Base-by-base conservation (phyloP, 1,140 invertebrate species). In the Periplaneta americana region DNA sequence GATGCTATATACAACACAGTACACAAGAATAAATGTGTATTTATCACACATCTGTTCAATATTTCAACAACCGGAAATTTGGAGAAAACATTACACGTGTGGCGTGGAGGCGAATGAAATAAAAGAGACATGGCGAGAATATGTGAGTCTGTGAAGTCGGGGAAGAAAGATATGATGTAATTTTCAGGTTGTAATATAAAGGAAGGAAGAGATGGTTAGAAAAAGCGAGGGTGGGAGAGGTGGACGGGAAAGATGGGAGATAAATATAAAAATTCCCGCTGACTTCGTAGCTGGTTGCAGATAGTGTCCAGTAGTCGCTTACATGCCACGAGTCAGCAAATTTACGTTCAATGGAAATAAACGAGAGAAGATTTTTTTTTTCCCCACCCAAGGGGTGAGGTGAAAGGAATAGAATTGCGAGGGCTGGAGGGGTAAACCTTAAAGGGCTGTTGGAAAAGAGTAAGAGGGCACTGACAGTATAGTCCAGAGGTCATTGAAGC, bases 251-350 rank as follows among this genome's bases (percentile, higher is more conserved):
- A 36, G 78, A 79, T 34, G 35, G 78, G 37, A 79, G 78, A 79
- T 79, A 79, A 79, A 79, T 79, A 79, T 79, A 79, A 79, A 79
- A 79, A 34, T 79, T 79, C 78, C 35, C 78, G 78, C 78, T 79
- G 78, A 79, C 78, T 79, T 5, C 10, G 78, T 35, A 57, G 39
- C 78, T 37, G 78, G 18, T 18, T 9, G 31, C 22, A 48, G 37
- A 31, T 39, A 48, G 78, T 22, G 78, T 79, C 33, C 36, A 48
- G 35, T 32, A 22, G 36, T 39, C 78, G 75, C 75, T 33, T 77
- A 34, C 75, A 77, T 6, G 22, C 32, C 75, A 36, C 22, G 31
- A 77, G 75, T 77, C 75, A 77, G 75, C 75, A 77, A 77, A 77
- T 77, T 77, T 77, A 77, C 75, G 33, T 36, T 77, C 75, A 77